Conservation (phyloP, 2,888 invertebrate genomes). For the Rotaria socialis region DNA sequence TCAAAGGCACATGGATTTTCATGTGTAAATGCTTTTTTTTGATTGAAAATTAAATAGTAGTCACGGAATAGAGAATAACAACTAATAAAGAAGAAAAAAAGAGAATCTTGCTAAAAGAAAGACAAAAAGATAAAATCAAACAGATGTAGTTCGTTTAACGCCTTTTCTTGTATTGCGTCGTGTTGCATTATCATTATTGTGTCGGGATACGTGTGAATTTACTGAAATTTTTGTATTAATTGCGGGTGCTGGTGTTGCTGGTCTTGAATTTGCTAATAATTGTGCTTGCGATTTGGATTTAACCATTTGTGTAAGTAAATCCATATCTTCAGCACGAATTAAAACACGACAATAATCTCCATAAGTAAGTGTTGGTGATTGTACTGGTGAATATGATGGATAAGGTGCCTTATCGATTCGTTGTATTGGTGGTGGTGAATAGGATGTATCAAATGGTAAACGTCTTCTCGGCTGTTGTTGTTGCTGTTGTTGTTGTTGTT, state of each 20-base stretch:
- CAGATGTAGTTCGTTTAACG: constrained; percentile 33
- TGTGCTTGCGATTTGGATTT: constrained; percentile 23
- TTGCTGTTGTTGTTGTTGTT: background rate
- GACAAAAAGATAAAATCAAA: background rate
- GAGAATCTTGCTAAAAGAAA: background rate
- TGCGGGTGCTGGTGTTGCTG: background rate
- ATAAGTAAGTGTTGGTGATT: background rate
- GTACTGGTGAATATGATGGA: background rate
- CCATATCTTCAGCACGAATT: constrained; percentile 23
- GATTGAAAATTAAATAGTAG: background rate
- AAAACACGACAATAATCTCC: constrained; percentile 32
- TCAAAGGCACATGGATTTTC: background rate
- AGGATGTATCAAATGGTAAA: background rate
- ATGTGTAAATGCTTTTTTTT: background rate
- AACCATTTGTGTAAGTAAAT: constrained; percentile 23
- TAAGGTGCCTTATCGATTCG: background rate
- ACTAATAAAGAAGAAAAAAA: background rate
- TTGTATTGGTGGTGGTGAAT: background rate
- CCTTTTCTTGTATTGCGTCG: background rate
- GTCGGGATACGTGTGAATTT: background rate
- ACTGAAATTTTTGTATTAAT: background rate
- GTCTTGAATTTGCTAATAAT: background rate
- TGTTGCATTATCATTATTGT: background rate
- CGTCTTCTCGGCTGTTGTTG: background rate
- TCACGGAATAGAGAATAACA: constrained; percentile 10